phyloP scores from a whole-genome alignment of 2,888 invertebrate genomes.

The Pimpla rufipes region DNA sequence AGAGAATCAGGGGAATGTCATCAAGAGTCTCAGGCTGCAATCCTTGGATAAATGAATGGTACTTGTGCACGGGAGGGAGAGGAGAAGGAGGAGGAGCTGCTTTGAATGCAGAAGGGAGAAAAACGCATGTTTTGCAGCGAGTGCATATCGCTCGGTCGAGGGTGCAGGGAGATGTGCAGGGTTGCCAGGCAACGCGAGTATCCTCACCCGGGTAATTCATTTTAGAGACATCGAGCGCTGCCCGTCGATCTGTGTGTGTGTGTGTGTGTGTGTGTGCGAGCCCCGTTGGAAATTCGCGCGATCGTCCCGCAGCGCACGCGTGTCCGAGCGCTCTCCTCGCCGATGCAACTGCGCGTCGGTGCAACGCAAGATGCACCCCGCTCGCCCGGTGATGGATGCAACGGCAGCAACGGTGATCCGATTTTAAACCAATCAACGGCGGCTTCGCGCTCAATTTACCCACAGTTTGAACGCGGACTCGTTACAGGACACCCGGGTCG shows the following conservation, averaged over 20 bases:
- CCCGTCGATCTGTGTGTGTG: slow-evolving; percentile 58
- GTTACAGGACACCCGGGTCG: slow-evolving; percentile 55
- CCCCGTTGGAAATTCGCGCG: slow-evolving; percentile 68
- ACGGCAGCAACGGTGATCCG: slow-evolving; percentile 80
- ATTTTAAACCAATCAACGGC: slow-evolving; percentile 84
- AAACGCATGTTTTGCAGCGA: slow-evolving; percentile 67
- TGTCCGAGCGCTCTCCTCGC: slow-evolving; percentile 44
- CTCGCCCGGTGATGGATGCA: slow-evolving; percentile 74
- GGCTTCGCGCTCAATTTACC: slow-evolving; percentile 85
- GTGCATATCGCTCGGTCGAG: slow-evolving; percentile 52
- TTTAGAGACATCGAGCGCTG: slow-evolving; percentile 73
- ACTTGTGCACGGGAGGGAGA: slow-evolving; percentile 19
- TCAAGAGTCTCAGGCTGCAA: slow-evolving; percentile 62
- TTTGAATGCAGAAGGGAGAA: slow-evolving; percentile 57
- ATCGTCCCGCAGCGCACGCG: slow-evolving; percentile 57
- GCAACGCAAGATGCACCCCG: slow-evolving; percentile 67
- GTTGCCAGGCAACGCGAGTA: slow-evolving; percentile 77
- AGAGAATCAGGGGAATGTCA: slow-evolving; percentile 55
- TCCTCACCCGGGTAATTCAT: slow-evolving; percentile 80
- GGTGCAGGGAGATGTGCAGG: slow-evolving; percentile 63
- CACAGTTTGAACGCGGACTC: slow-evolving; percentile 79
- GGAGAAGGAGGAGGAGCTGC: background rate
- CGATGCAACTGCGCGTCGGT: slow-evolving; percentile 63
- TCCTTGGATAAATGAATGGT: slow-evolving; percentile 64
- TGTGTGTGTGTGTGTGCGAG: slow-evolving; percentile 58